phyloP scores from a whole-genome alignment of 2,797 vertebrate genomes.

The Morelia viridis region DNA sequence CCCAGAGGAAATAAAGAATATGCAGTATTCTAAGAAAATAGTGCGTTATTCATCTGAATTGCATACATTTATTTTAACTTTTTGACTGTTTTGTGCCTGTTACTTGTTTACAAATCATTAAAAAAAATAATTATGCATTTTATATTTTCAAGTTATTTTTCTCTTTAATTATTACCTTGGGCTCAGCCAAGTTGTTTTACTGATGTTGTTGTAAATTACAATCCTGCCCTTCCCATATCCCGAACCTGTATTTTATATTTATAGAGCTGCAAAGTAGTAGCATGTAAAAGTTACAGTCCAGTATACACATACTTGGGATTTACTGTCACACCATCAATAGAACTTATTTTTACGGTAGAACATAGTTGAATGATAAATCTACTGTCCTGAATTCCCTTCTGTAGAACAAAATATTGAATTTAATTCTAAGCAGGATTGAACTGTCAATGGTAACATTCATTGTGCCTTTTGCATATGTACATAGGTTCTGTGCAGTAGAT shows the following conservation, averaged over 20 bases:
- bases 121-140: not conserved
- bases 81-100: not conserved
- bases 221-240: not conserved
- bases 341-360: not conserved
- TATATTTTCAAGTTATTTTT: not conserved
- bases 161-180: not conserved
- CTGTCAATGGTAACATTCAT: no score
- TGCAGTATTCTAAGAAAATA: not conserved
- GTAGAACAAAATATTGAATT: no score
- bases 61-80: not conserved
- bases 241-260: not conserved
- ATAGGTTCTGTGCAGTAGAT: not conserved
- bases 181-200: not conserved
- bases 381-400: no score
- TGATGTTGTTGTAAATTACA: not conserved
- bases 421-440: no score
- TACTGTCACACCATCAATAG: not conserved
- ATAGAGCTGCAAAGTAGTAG: not conserved
- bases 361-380: no score
- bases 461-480: not conserved
- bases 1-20: not conserved
- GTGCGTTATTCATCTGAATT: not conserved
- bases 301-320: not conserved
- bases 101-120: not conserved
- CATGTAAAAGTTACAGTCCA: not conserved